Evolutionary conservation across 1,140 invertebrate genomes (phyloP).

Genomic region (Bombus terrestris): DNA sequence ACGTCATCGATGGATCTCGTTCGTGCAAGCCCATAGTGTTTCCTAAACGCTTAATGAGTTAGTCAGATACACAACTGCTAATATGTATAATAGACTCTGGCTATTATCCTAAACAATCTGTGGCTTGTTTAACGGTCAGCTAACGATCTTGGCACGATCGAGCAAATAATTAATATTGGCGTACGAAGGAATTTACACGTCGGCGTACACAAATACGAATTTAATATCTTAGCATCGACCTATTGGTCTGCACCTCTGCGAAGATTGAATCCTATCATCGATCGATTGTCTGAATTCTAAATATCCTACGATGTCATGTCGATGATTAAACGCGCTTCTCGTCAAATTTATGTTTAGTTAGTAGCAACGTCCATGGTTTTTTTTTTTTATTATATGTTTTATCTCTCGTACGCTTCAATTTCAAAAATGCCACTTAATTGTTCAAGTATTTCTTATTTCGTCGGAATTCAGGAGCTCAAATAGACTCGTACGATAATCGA

Average conservation of each 20-base stretch:
- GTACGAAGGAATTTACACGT: constrained; percentile 24
- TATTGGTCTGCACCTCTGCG: neutral
- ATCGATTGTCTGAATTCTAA: neutral
- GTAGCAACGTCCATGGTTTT: too few species aligned
- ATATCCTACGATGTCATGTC: neutral
- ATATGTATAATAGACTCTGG: constrained; percentile 59
- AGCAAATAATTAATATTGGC: constrained; percentile 35
- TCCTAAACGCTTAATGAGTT: constrained; percentile 58
- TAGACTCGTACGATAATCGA: neutral
- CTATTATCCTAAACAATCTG: constrained; percentile 62
- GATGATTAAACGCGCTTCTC: too few species aligned
- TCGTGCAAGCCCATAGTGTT: neutral
- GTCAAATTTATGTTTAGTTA: too few species aligned
- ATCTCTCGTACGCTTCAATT: too few species aligned
- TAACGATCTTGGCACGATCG: constrained; percentile 26
- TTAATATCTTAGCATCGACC: constrained; percentile 20
- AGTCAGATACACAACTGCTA: constrained; percentile 22
- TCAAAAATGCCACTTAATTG: too few species aligned
- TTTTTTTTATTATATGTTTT: too few species aligned
- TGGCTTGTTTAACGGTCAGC: constrained; percentile 44
- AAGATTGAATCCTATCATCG: neutral
- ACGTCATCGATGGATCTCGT: neutral
- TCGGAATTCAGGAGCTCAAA: too few species aligned
- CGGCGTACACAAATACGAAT: neutral
- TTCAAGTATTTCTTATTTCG: too few species aligned